These are phyloP conservation scores for Machimus atricapillus DNA, from an alignment of 2,888 invertebrate species.

Conservation along the genomic window DNA sequence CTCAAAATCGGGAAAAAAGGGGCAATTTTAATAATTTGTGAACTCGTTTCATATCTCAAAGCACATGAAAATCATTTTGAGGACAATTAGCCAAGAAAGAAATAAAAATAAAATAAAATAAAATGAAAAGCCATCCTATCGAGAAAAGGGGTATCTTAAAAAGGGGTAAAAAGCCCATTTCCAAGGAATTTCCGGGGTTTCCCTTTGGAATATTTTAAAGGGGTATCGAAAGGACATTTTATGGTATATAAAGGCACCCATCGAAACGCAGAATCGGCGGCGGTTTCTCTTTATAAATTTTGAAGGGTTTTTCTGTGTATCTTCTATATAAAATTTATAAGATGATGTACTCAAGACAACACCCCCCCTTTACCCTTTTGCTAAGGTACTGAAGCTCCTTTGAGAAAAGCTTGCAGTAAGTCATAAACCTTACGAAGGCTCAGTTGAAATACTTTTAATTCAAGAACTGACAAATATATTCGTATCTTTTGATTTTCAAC, in stretches of 20 bases:
- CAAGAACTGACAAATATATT: too few relatives aligned
- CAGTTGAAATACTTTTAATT: background rate
- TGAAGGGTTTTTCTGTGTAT: background rate
- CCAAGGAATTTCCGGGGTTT: background rate
- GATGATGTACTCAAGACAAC: background rate
- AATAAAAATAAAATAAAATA: too few relatives aligned
- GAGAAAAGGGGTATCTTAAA: background rate
- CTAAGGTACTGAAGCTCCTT: background rate
- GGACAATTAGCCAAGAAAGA: too few relatives aligned
- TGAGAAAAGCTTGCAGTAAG: background rate
- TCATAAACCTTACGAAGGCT: background rate
- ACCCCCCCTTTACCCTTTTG: background rate
- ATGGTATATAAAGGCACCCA: background rate
- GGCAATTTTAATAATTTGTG: background rate
- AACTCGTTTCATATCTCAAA: background rate
- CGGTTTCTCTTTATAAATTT: background rate
- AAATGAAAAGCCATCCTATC: too few relatives aligned
- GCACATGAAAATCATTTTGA: background rate
- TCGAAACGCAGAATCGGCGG: background rate
- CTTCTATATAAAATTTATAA: background rate
- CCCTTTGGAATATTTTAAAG: background rate
- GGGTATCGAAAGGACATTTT: background rate
- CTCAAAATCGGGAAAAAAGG: background rate
- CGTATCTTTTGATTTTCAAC: too few relatives aligned
- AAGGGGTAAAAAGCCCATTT: background rate